These are phyloP conservation scores for Hypsopygia costalis DNA, from an alignment of 2,888 invertebrate species.

Conservation along the genomic window DNA sequence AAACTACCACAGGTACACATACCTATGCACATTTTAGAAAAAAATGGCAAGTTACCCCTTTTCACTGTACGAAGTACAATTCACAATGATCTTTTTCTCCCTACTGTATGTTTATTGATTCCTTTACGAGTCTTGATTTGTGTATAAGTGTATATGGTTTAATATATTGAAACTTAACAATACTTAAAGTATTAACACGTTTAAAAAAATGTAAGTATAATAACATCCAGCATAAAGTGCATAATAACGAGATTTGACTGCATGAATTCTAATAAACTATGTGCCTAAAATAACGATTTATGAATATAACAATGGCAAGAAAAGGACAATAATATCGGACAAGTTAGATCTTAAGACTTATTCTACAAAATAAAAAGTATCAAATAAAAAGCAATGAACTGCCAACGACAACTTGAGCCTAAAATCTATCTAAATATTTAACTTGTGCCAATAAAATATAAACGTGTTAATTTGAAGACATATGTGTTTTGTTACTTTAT, in stretches of 20 bases:
- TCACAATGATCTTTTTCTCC: constrained; percentile 64
- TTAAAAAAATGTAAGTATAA: constrained; percentile 4
- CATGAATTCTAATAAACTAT: constrained; percentile 59
- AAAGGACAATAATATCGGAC: constrained; percentile 24
- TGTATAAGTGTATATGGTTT: constrained; percentile 12
- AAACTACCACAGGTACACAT: constrained; percentile 34
- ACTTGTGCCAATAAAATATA: constrained; percentile 69
- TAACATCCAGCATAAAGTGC: constrained; percentile 34
- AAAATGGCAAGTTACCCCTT: constrained; percentile 20
- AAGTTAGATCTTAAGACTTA: constrained; percentile 27
- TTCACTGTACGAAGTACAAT: constrained; percentile 13
- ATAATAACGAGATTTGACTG: constrained; percentile 85
- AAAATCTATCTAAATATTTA: constrained; percentile 47
- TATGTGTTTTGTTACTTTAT: constrained; percentile 25
- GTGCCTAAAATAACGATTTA: constrained; percentile 28
- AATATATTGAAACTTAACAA: background rate
- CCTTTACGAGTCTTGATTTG: constrained; percentile 19
- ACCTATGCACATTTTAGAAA: constrained; percentile 30
- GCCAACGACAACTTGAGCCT: constrained; percentile 48
- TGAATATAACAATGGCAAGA: constrained; percentile 27
- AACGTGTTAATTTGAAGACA: constrained; percentile 58
- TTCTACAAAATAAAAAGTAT: constrained; percentile 36
- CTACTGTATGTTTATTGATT: constrained; percentile 21
- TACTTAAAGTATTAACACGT: constrained; percentile 9
- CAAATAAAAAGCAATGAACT: constrained; percentile 29